Evolutionary conservation across 2,113 vertebrate genomes (phyloP).

Genomic region (Passer domesticus): DNA sequence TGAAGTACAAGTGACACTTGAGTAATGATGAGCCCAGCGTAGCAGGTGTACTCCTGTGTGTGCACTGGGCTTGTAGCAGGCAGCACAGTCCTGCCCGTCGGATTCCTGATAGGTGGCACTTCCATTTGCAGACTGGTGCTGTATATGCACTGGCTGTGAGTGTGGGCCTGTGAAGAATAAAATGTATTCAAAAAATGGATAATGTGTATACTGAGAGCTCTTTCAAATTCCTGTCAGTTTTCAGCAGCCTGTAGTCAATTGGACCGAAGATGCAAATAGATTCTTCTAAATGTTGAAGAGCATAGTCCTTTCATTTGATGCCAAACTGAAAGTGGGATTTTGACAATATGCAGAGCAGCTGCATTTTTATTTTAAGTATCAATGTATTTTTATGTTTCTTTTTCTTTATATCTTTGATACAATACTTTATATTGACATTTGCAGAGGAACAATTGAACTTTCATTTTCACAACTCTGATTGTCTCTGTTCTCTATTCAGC

Average conservation of each 20-base stretch:
- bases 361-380: conserved; percentile 69
- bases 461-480: background rate
- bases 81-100: background rate
- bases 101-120: background rate
- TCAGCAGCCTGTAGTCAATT: conserved; percentile 25
- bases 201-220: background rate
- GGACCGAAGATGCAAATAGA: conserved; percentile 46
- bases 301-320: conserved; percentile 58
- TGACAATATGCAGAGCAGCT: conserved; percentile 62
- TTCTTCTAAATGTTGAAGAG: conserved; percentile 43
- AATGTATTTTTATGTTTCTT: background rate
- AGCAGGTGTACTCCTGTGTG: background rate
- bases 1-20: background rate
- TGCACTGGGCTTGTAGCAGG: background rate
- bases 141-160: background rate
- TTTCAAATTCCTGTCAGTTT: conserved; percentile 45
- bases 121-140: background rate
- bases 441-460: conserved; percentile 37
- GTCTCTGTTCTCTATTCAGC: conserved; percentile 27
- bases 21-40: background rate
- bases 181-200: background rate
- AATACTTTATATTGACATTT: conserved; percentile 43
- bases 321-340: conserved; percentile 53
- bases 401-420: conserved; percentile 41
- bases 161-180: background rate